A percentile compares a stretch with the other conserved stretches of the same genome.
Conservation (phyloP, 2,113 vertebrate genomes). For the Dipodomys stephensi region DNA sequence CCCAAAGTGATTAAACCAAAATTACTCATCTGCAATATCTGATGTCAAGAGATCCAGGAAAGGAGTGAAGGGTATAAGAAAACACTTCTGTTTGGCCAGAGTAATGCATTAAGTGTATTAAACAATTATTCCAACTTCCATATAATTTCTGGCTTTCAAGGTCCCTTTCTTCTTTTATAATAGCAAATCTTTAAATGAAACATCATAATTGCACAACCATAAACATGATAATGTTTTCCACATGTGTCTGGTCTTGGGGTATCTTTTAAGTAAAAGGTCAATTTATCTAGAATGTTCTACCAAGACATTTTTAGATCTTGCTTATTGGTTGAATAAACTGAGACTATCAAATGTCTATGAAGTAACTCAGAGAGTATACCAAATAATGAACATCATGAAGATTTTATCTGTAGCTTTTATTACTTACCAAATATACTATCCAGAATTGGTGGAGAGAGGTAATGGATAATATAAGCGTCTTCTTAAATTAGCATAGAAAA, state of each 20-base stretch:
- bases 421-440: not conserved
- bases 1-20: slow-evolving; percentile 30
- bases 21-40: slow-evolving; percentile 35
- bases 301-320: not conserved
- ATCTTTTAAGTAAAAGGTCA: slow-evolving; percentile 14
- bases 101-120: slow-evolving; percentile 8
- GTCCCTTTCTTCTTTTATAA: slow-evolving; percentile 1
- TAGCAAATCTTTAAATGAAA: slow-evolving; percentile 1
- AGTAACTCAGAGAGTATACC: not conserved
- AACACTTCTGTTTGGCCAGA: not conserved
- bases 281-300: not conserved
- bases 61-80: not conserved
- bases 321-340: not conserved
- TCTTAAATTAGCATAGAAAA: slow-evolving; percentile 67
- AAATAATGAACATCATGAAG: not conserved
- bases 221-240: not conserved
- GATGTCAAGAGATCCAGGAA: not conserved
- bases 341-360: not conserved
- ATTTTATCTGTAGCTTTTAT: not conserved
- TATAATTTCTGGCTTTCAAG: not conserved
- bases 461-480: slow-evolving; percentile 53
- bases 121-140: slow-evolving; percentile 44
- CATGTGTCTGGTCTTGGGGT: not conserved
- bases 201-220: not conserved
- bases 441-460: not conserved